Base-by-base conservation (phyloP, 2,797 vertebrate species). In the Neomorphus geoffroyi region DNA sequence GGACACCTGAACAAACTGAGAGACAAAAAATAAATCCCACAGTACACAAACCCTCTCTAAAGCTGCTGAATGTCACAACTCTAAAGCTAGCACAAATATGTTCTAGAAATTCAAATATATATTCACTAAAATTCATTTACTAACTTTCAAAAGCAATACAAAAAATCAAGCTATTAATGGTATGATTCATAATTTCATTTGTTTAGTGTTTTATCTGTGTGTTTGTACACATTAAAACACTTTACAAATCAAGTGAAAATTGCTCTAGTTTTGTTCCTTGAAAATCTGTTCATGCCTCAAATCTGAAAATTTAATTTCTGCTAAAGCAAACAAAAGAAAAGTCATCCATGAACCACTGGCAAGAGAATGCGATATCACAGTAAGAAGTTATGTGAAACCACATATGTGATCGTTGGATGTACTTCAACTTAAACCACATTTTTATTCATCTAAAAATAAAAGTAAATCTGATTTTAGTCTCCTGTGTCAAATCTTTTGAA, bases 281-380 rank as follows among this genome's bases (percentile, higher is more conserved):
- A 57, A 80, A 92, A 81, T 51, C 72, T 93, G 69, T 35, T 90
- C 57, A 37, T 28, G 57, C 33, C 53, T 92, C 69, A 64, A 71
- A 93, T 81, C 50, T 84, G 62, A 81, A 95, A 90, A 95, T 85
- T 45, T 56, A 58, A 90, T 73, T 37, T 84, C 54, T 86, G 67
- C 39, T 43, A 81, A 75, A 66, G 43, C 28, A 86, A 90, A 69
- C 32, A 77, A 57, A 78, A 79, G 54, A 43, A 58, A 78, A 86
- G 43, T n/a, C 43, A 72, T 51, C 67, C 27, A 37, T 5, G 27
- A 88, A 61, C 45, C 19, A 57, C 37, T 35, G 57, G 54, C 39
- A 92, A 35, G 62, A 84, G 35, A 78, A 69, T 3, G 6, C 2
- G 0, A 3, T 19, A n/a, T 12, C n/a, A 58, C 30, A 54, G 3